Evolutionary conservation across 2,797 vertebrate species (phyloP), one percentile per base, ranked within the genome.

Genomic region (Cuniculus paca): DNA sequence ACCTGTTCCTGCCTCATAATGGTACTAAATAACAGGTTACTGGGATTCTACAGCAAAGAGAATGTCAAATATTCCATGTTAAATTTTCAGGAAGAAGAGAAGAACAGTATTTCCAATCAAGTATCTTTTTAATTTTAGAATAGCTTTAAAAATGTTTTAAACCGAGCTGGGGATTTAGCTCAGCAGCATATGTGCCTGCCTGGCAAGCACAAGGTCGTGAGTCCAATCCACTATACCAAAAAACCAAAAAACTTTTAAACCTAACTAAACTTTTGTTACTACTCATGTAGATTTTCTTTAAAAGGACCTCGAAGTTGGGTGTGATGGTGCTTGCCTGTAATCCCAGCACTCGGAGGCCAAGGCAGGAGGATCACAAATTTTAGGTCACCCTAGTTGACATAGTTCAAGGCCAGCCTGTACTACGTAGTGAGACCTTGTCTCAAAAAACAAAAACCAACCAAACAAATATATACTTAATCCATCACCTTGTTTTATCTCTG

Each of bases 91-190:
- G 19, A 39, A 65, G 48, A 92, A 19, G 16, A n/a, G 79, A 31
- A 50, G 17, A 20, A 39, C 22, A 26, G 22, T 26, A 45, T 61
- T 92, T 91, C 58, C 28, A 77, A 84, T 60, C 9, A 86, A 81
- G 36, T 65, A 95, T 26, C 16, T 45, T 45, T 90, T 79, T 93
- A 77, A 36, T 20, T 88, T 72, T 65, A 42, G 22, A 96, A 88
- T 54, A 86, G 4, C 36, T 82, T 61, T 50, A 24, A 80, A 52
- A 60, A 48, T 45, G 22, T 54, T 72, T 81, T 50, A 77, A 75
- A 75, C 13, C 1, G n/a, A n/a, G n/a, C n/a, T n/a, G n/a, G n/a
- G n/a, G n/a, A n/a, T n/a, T n/a, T n/a, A n/a, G n/a, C n/a, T n/a
- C n/a, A n/a, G n/a, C n/a, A n/a, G n/a, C n/a, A n/a, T n/a, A n/a